These are phyloP conservation scores for Pterostichus madidus DNA, from an alignment of 2,888 invertebrate species.

Conservation along the genomic window DNA sequence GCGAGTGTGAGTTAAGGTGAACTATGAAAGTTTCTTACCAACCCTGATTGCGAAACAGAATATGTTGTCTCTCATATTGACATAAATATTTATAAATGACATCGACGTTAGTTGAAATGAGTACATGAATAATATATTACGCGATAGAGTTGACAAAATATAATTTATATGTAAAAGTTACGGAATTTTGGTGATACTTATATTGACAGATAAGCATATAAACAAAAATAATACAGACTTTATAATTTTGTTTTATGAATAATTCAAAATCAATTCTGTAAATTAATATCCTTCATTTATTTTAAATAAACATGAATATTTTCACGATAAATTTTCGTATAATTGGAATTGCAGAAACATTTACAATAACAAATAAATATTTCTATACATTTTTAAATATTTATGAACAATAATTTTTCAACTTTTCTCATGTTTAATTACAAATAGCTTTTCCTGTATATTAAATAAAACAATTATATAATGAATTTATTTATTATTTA, in stretches of 20 bases:
- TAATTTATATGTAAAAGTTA: slow-evolving; percentile 14
- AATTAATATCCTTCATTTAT: background rate
- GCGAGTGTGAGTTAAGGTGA: slow-evolving; percentile 29
- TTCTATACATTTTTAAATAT: background rate
- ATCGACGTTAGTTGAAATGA: background rate
- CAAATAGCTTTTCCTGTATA: too few species aligned
- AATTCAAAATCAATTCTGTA: background rate
- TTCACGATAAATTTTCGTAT: background rate
- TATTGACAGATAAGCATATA: background rate
- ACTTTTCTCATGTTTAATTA: background rate
- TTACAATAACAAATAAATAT: background rate
- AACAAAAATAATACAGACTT: background rate
- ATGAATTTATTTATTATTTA: too few species aligned
- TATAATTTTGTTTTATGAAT: background rate
- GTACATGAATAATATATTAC: slow-evolving; percentile 26
- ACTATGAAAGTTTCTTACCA: slow-evolving; percentile 47
- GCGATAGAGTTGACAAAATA: slow-evolving; percentile 5
- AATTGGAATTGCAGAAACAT: slow-evolving; percentile 3
- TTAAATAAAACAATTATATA: too few species aligned
- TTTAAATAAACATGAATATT: background rate
- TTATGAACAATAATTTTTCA: slow-evolving; percentile 6
- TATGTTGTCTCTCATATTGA: slow-evolving; percentile 27
- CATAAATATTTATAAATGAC: slow-evolving; percentile 43
- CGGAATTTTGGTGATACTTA: background rate
- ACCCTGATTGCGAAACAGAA: slow-evolving; percentile 41